Conservation (phyloP, 2,797 vertebrate species). For the Cyclura pinguis region DNA sequence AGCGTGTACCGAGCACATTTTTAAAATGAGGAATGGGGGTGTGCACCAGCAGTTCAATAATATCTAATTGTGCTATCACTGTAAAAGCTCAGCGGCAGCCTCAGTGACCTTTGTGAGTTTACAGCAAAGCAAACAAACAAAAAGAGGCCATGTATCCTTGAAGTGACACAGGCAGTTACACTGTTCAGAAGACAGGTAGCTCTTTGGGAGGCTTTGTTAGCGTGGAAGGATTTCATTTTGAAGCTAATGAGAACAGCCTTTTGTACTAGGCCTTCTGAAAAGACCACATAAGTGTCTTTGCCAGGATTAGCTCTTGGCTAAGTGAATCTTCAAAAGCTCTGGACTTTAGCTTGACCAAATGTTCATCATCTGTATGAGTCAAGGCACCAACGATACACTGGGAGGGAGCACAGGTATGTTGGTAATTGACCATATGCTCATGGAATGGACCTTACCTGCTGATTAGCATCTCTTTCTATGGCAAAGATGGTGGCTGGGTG, state of each 20-base stretch:
- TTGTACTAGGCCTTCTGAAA: constrained; percentile 31
- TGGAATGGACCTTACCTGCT: neutral
- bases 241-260: constrained; percentile 8
- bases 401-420: neutral
- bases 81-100: neutral
- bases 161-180: neutral
- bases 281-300: constrained; percentile 27
- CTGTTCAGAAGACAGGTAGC: constrained; percentile 18
- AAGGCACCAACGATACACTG: neutral
- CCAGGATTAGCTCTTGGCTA: neutral
- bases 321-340: constrained; percentile 36
- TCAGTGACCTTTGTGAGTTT: neutral
- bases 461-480: neutral
- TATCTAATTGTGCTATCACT: neutral
- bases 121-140: neutral
- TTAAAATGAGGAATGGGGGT: constrained; percentile 26
- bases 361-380: neutral
- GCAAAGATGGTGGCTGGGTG: accelerated
- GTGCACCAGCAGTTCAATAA: constrained; percentile 38
- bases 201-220: constrained; percentile 45
- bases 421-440: constrained; percentile 22
- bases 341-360: constrained; percentile 31
- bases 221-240: constrained; percentile 13
- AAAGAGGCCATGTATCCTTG: neutral
- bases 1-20: constrained; percentile 36